Evolutionary conservation across 2,797 vertebrate species (phyloP), one percentile per base, ranked within the genome.

Genomic region (Schizopygopsis pylzovi): DNA sequence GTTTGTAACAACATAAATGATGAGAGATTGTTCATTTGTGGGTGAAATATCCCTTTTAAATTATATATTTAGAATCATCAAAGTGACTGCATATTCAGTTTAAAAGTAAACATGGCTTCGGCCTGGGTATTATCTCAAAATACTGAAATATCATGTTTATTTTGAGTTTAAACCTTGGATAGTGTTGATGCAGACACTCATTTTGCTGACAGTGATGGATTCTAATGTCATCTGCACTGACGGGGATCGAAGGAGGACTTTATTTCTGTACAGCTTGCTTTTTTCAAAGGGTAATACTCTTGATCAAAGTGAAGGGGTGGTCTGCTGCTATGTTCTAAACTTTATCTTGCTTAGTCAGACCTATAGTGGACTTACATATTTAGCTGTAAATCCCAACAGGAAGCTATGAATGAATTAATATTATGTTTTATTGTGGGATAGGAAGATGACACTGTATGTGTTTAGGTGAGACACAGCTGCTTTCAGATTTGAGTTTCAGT

Each of bases 141-240:
- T 20, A 28, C 63, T 76, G 61, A 78, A 84, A 84, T 84, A 81
- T 77, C 52, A 16, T 79, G 72, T 87, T 73, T 80, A 84, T 84
- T 84, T 81, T 81, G 45, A 80, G 68, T 41, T 37, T 67, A 85
- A 85, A 88, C 84, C 84, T 86, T 85, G 68, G 47, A 65, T 56
- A 33, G 68, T 79, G 59, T 59, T 68, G 45, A 77, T 39, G 70
- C 70, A 84, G 59, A 61, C 45, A 63, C 79, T 76, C 76, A 79
- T 81, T 68, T 61, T 83, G 28, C 81, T 84, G 81, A 87, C 87
- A 68, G 85, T 84, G 85, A 89, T 87, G 83, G 83, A 89, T 87
- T 77, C 81, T 70, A 81, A 89, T 84, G 85, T 83, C 89, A 91
- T 67, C 4, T 6, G 22, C 43, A 47, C 75, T 86, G 85, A 88